phyloP scores from a whole-genome alignment of 2,113 vertebrate species.

The Equus przewalskii region DNA sequence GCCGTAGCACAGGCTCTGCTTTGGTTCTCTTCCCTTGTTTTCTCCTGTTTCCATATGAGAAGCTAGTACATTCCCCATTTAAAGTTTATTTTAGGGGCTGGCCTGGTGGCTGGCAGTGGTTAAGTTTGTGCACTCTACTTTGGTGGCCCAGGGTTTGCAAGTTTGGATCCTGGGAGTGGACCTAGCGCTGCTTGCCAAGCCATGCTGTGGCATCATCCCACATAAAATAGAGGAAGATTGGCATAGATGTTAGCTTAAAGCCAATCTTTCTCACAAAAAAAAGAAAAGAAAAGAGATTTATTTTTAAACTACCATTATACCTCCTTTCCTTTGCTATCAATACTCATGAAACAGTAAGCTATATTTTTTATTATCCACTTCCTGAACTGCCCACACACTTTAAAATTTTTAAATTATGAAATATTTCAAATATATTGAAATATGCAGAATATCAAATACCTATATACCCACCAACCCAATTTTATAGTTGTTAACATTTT shows the following conservation, averaged over 20 bases:
- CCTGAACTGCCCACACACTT: not conserved
- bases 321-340: not conserved
- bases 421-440: not conserved
- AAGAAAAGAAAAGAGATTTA: no score
- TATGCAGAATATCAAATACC: not conserved
- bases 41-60: not conserved
- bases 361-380: slow-evolving; percentile 1
- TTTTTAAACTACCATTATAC: not conserved
- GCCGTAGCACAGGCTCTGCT: not conserved
- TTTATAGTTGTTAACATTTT: not conserved
- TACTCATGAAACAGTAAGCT: not conserved
- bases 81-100: not conserved
- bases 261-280: no score
- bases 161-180: no score
- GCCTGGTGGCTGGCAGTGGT: no score
- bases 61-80: not conserved
- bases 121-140: no score
- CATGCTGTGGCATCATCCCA: no score
- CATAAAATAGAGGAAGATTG: no score
- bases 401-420: slow-evolving; percentile 18
- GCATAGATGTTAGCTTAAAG: no score
- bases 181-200: no score
- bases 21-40: slow-evolving; percentile 1
- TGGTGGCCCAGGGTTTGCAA: no score
- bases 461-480: not conserved